Percentiles rank a stretch among this genome's conserved stretches.
Evolutionary conservation across 2,888 invertebrate genomes (phyloP).

Genomic region (Orthosia gracilis): DNA sequence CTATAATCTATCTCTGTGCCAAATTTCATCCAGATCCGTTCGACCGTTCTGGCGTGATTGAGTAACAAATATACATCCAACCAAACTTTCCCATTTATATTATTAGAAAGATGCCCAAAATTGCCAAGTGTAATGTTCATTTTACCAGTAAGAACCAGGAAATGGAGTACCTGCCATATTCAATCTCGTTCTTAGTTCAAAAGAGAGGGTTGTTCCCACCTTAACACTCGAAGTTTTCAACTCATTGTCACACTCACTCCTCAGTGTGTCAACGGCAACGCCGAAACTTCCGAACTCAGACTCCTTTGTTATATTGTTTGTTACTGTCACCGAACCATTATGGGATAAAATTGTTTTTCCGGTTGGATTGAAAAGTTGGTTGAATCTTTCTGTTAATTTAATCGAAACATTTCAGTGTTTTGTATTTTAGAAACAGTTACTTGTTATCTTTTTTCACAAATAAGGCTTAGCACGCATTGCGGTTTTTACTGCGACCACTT

Average conservation of each 20-base stretch:
- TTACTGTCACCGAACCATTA: conserved; percentile 21
- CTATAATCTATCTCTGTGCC: too few species aligned
- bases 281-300: conserved; percentile 33
- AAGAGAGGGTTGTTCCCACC: neutral
- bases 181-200: neutral
- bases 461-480: too few species aligned
- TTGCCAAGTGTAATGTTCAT: neutral
- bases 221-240: conserved; percentile 37
- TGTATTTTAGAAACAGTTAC: neutral
- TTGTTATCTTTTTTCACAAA: neutral
- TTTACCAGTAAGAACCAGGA: neutral
- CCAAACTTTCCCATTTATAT: too few species aligned
- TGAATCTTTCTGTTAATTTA: neutral
- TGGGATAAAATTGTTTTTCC: neutral
- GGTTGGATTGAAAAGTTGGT: neutral
- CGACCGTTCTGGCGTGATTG: too few species aligned
- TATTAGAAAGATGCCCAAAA: neutral
- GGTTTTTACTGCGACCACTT: too few species aligned
- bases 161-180: neutral
- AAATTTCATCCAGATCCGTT: too few species aligned
- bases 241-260: conserved; percentile 27
- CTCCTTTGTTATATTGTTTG: conserved; percentile 18
- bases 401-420: neutral
- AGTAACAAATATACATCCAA: too few species aligned
- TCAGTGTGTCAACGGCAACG: conserved; percentile 19